Percentiles rank a stretch among this genome's conserved stretches.
Conservation (phyloP, 2,797 vertebrate genomes). For the Chelon labrosus region DNA sequence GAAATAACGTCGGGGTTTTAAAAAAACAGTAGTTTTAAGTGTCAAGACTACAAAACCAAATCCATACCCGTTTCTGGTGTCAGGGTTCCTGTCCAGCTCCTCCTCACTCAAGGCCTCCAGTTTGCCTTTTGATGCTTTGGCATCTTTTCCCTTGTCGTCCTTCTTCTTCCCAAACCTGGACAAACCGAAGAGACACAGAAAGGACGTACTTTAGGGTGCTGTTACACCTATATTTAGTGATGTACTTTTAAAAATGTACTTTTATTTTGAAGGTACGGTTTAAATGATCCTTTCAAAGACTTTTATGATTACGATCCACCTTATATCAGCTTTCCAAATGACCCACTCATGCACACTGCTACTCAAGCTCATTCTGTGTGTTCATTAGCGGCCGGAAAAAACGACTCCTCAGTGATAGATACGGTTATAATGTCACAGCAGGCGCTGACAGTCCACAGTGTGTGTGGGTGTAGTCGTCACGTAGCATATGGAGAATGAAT, state of each 20-base stretch:
- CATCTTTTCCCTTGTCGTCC: slow-evolving; percentile 89
- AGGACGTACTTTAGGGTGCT: too few relatives aligned
- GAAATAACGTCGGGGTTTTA: too few relatives aligned
- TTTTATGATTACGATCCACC: not conserved
- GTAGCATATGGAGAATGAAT: slow-evolving; percentile 61
- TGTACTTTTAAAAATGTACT: too few relatives aligned
- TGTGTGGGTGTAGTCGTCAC: slow-evolving; percentile 14
- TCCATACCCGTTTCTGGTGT: slow-evolving; percentile 85
- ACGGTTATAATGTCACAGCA: slow-evolving; percentile 54
- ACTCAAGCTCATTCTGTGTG: slow-evolving; percentile 28
- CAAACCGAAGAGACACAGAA: not conserved
- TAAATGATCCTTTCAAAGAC: not conserved
- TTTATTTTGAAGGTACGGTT: slow-evolving; percentile 32
- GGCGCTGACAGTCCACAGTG: slow-evolving; percentile 23
- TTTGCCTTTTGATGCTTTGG: slow-evolving; percentile 79
- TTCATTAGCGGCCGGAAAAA: slow-evolving; percentile 52
- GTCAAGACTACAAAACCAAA: too few relatives aligned
- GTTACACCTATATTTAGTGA: too few relatives aligned
- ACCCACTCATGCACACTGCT: slow-evolving; percentile 14
- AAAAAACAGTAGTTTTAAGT: too few relatives aligned
- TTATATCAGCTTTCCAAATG: slow-evolving; percentile 42
- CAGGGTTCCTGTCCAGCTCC: slow-evolving; percentile 88
- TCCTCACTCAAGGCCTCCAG: slow-evolving; percentile 87
- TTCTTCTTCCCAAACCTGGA: slow-evolving; percentile 95
- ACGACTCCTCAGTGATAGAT: slow-evolving; percentile 52